phyloP scores from a whole-genome alignment of 2,888 invertebrate genomes.

The Drepana falcataria region DNA sequence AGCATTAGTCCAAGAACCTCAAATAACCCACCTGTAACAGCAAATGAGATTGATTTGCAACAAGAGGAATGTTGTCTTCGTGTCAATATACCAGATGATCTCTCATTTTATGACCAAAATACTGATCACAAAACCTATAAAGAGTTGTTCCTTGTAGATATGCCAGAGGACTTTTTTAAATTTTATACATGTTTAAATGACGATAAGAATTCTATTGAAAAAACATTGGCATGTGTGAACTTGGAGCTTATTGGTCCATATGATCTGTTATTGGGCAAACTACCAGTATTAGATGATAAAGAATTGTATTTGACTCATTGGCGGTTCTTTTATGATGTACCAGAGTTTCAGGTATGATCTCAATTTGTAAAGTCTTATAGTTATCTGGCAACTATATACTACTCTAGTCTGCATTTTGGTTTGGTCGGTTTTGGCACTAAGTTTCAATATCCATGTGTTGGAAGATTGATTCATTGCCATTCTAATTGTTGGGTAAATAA shows the following conservation, averaged over 20 bases:
- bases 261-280: conserved; percentile 85
- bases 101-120: conserved; percentile 60
- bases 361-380: too few species aligned
- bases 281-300: conserved; percentile 75
- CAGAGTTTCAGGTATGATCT: conserved; percentile 90
- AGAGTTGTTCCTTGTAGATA: conserved; percentile 87
- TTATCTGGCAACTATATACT: neutral
- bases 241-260: conserved; percentile 91
- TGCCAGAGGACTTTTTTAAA: conserved; percentile 93
- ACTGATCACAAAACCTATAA: conserved; percentile 80
- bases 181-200: conserved; percentile 88
- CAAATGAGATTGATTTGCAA: neutral
- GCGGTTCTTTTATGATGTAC: conserved; percentile 96
- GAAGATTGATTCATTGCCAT: too few species aligned
- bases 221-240: conserved; percentile 82
- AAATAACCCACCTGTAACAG: neutral
- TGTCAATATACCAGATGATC: conserved; percentile 34
- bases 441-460: too few species aligned
- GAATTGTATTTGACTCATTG: conserved; percentile 88
- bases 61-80: conserved; percentile 2
- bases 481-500: too few species aligned
- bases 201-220: conserved; percentile 70
- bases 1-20: neutral
- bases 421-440: too few species aligned
- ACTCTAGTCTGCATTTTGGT: too few species aligned